Conservation (phyloP, 2,113 vertebrate genomes). For the Cricetomys ansorgei region DNA sequence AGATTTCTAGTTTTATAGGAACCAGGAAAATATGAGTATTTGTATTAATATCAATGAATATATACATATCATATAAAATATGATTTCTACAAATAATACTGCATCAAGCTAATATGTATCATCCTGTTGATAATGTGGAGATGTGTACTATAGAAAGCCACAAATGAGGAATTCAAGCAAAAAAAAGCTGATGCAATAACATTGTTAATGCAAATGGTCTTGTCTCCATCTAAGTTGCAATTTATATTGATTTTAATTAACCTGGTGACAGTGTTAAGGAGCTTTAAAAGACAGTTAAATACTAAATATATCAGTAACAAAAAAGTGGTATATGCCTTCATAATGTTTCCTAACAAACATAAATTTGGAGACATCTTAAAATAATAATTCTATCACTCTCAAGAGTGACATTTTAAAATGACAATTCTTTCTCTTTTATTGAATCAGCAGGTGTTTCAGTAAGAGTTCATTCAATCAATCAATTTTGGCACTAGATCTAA, state of each 20-base stretch:
- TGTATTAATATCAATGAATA: background rate
- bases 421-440: constrained; percentile 6
- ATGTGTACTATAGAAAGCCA: background rate
- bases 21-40: background rate
- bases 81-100: background rate
- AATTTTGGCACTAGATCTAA: background rate
- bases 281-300: background rate
- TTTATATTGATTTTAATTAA: background rate
- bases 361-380: background rate
- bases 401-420: background rate
- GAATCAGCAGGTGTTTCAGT: constrained; percentile 56
- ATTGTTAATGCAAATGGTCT: background rate
- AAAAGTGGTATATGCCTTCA: background rate
- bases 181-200: background rate
- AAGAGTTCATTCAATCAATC: constrained; percentile 17
- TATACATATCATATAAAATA: too few species aligned
- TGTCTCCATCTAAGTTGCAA: background rate
- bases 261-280: background rate
- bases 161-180: background rate
- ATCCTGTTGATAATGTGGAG: background rate
- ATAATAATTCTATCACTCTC: background rate
- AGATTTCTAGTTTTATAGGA: background rate
- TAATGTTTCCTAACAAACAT: background rate
- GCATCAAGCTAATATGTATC: background rate
- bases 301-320: rapidly evolving